Conservation (phyloP, 37 sponge, comb jelly and placozoan species). For the Spongilla lacustris region DNA sequence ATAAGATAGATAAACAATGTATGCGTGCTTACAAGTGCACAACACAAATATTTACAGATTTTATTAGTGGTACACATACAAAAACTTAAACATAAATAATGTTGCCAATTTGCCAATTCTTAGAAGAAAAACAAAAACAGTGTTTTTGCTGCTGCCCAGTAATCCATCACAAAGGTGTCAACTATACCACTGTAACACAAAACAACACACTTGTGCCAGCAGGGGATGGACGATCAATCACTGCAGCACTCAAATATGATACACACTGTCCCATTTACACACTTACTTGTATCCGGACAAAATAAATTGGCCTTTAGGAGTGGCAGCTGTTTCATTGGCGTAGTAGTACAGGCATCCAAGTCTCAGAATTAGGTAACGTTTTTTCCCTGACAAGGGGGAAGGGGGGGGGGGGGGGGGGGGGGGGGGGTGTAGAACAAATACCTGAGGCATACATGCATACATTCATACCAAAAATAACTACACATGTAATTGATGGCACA, state of each 20-base stretch:
- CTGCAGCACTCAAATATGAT: no score
- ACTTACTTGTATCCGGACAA: conserved; percentile 75
- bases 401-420: background rate
- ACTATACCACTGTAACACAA: no score
- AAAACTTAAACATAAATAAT: background rate
- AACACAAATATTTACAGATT: no score
- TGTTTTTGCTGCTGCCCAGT: no score
- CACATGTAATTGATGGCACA: no score
- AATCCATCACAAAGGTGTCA: no score
- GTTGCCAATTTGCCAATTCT: background rate
- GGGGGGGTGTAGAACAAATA: conserved; percentile 3
- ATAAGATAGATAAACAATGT: no score
- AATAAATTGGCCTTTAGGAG: conserved; percentile 69
- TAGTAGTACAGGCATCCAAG: conserved; percentile 85
- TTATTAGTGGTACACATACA: no score
- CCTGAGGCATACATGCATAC: background rate
- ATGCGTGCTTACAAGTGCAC: no score
- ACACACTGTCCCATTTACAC: background rate
- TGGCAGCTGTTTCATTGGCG: conserved; percentile 61
- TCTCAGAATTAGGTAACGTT: conserved; percentile 78
- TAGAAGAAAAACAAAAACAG: no score
- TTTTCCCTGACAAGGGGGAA: conserved; percentile 82
- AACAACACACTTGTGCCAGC: no score
- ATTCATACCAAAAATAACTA: background rate
- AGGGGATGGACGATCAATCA: no score